Evolutionary conservation across 92 coral and sea anemone species (phyloP).

Genomic region (Parazoanthus darwini): DNA sequence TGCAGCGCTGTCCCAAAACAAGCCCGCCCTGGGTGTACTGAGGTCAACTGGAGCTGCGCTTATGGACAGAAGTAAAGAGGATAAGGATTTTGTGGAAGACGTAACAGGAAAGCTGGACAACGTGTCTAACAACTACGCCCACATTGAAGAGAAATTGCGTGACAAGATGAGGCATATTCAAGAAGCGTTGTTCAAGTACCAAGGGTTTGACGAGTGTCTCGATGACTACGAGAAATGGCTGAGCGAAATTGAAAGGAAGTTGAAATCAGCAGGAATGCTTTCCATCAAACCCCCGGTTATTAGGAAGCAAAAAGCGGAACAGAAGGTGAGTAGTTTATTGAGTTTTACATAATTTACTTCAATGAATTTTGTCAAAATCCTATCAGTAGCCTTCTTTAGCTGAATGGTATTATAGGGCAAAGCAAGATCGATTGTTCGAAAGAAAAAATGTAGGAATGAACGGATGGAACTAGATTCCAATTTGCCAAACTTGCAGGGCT

Average conservation of each 20-base stretch:
- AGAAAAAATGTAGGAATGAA: too few relatives aligned
- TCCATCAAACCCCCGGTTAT: constrained; percentile 81
- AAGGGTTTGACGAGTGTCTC: constrained; percentile 73
- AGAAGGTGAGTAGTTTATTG: constrained; percentile 61
- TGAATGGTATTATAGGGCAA: too few relatives aligned
- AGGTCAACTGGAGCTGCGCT: constrained; percentile 83
- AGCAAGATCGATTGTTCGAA: too few relatives aligned
- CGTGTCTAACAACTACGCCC: constrained; percentile 71
- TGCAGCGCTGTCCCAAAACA: constrained; percentile 76
- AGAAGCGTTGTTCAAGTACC: constrained; percentile 76
- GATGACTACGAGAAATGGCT: constrained; percentile 96
- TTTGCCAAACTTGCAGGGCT: too few relatives aligned
- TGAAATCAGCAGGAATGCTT: constrained; percentile 72
- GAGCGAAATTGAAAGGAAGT: constrained; percentile 76
- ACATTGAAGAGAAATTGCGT: constrained; percentile 78
- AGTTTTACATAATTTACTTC: not conserved
- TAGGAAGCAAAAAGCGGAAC: constrained; percentile 79
- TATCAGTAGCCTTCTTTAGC: not conserved
- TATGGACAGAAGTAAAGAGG: constrained; percentile 78
- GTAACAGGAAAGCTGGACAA: constrained; percentile 76
- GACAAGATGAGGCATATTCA: constrained; percentile 70
- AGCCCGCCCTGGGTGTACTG: constrained; percentile 82
- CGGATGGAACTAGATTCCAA: too few relatives aligned
- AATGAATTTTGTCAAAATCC: too few relatives aligned
- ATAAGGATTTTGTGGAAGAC: constrained; percentile 70